A percentile compares a stretch with the other conserved stretches of the same genome.
Conservation (phyloP, 2,888 invertebrate species). For the Aspidiotus destructor region DNA sequence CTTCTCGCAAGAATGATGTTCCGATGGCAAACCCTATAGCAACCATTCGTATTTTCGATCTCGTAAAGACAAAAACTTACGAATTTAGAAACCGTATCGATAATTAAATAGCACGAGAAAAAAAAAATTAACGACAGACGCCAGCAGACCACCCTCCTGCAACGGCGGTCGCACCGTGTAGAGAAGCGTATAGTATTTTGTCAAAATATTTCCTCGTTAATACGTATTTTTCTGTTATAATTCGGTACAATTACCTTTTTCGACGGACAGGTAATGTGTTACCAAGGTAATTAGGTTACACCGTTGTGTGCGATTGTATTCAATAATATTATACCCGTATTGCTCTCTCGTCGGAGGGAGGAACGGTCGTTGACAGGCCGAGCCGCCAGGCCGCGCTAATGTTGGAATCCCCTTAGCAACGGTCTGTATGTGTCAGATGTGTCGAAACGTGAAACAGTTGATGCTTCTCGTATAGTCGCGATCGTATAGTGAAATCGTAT, state of each 20-base stretch:
- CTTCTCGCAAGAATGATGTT: no score
- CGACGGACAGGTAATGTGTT: constrained; percentile 15
- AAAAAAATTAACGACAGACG: no score
- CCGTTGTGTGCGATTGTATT: constrained; percentile 5
- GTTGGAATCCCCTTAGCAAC: constrained; percentile 23
- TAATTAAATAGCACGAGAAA: no score
- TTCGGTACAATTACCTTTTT: constrained; percentile 19
- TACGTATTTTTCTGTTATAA: constrained; percentile 8
- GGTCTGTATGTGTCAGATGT: constrained; percentile 14
- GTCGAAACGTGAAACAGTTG: not conserved
- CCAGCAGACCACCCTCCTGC: constrained; percentile 1
- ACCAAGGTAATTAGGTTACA: constrained; percentile 20
- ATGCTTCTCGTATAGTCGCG: not conserved
- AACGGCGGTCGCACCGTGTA: not conserved
- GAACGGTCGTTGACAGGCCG: not conserved
- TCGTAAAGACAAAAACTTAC: not conserved
- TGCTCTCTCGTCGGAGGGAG: not conserved
- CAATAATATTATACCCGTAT: not conserved
- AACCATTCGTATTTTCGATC: not conserved
- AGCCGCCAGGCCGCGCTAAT: constrained; percentile 16
- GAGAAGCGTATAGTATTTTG: not conserved
- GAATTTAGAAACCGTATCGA: no score
- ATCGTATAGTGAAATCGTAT: not conserved
- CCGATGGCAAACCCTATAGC: no score
- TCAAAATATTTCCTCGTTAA: constrained; percentile 11